phyloP scores from a whole-genome alignment of 1,140 invertebrate species.

The Drosophila ficusphila region DNA sequence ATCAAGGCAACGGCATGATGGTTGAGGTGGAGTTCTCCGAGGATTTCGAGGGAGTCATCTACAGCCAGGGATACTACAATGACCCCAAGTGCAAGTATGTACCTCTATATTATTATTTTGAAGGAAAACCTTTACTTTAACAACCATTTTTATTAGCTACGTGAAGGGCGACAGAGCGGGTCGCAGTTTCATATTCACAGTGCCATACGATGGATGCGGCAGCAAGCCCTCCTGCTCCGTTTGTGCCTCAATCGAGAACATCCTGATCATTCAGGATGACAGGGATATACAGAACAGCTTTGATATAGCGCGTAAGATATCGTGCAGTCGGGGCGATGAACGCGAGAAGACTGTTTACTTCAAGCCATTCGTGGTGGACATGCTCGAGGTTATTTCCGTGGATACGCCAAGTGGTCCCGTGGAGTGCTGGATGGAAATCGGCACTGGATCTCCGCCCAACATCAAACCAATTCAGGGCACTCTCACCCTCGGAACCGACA shows the following conservation, averaged over 20 bases:
- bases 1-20: constrained; percentile 85
- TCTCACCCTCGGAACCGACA: constrained; percentile 89
- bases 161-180: constrained; percentile 86
- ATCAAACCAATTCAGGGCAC: constrained; percentile 84
- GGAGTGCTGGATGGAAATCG: constrained; percentile 92
- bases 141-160: constrained; percentile 84
- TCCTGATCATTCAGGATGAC: constrained; percentile 88
- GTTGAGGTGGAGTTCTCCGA: constrained; percentile 88
- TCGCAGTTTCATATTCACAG: constrained; percentile 86
- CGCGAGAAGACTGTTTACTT: constrained; percentile 88
- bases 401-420: constrained; percentile 87
- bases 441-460: constrained; percentile 88
- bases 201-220: constrained; percentile 88
- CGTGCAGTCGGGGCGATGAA: constrained; percentile 85
- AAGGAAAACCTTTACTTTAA: not conserved
- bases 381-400: constrained; percentile 89
- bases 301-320: constrained; percentile 87
- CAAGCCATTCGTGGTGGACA: constrained; percentile 89
- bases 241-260: constrained; percentile 87
- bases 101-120: not conserved
- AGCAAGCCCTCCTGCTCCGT: constrained; percentile 86
- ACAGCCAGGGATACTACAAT: constrained; percentile 89
- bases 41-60: constrained; percentile 89
- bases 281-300: constrained; percentile 87
- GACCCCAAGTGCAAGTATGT: constrained; percentile 88